Base-by-base conservation (phyloP, 1,140 invertebrate species). In the Diabrotica virgifera region DNA sequence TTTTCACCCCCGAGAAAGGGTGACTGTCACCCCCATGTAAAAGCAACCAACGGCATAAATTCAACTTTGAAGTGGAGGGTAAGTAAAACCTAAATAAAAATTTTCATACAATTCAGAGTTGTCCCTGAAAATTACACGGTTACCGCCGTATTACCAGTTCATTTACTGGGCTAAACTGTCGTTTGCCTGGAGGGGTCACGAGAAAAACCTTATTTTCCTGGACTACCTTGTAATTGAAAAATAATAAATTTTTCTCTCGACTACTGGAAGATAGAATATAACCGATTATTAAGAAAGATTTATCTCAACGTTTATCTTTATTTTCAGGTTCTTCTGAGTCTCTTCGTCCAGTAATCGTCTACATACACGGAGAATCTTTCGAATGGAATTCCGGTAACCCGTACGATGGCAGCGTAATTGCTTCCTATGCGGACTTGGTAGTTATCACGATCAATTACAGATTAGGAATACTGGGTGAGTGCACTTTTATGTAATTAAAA, bases 371-470 rank as follows among this genome's bases (percentile, higher is more conserved):
- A 0, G 95, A 97, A 75, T 95, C 93, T 53, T 96, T 93, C 77
- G 92, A 95, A 72, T 96, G 93, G 89, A 96, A 95, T 74, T 93
- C 93, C 55, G 94, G 95, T 51, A 96, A 97, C 82, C 89, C 94
- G 6, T 97, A 97, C 81, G 95, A 98, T 78, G 95, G 95, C 61
- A 92, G 92, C 67, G 91, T 96, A 36, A 82, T 98, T 65, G 91
- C 94, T 58, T 91, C 93, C 74, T 93, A 95, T 75, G 90, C 93
- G 5, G 90, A 96, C 70, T 85, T 97, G 74, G 91, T 98, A 63
- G 93, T 98, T 65, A 90, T 99, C 70, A 96, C 95, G 13, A 86
- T 99, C 70, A 99, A 99, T 84, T 99, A 97, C 81, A 86, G 97
- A 62, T 87, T 99, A 50, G 97, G 96, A 59, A 90, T 97, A 68